phyloP scores from a whole-genome alignment of 2,888 invertebrate genomes.

The Hirtodrosophila confusa region DNA sequence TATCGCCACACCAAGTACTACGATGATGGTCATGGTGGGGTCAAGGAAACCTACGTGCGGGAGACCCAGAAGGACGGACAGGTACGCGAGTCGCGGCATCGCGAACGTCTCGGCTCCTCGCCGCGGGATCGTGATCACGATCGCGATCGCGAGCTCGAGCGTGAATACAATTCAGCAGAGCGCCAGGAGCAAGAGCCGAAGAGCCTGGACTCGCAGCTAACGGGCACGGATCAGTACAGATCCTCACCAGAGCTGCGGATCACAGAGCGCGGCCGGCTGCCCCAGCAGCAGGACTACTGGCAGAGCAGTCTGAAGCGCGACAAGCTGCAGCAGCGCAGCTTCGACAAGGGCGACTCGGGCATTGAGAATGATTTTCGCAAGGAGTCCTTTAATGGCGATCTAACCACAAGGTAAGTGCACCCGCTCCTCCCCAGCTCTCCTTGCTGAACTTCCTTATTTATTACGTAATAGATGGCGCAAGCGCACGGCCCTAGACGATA shows the following conservation, averaged over 20 bases:
- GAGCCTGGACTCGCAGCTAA: slow-evolving; percentile 87
- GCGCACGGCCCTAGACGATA: slow-evolving; percentile 87
- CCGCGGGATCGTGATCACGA: slow-evolving; percentile 27
- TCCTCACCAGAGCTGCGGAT: slow-evolving; percentile 87
- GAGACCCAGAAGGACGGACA: slow-evolving; percentile 84
- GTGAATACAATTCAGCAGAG: slow-evolving; percentile 54
- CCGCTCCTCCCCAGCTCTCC: neutral
- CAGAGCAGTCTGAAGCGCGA: slow-evolving; percentile 86
- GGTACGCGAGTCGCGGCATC: slow-evolving; percentile 83
- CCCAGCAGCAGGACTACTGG: slow-evolving; percentile 85
- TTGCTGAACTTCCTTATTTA: neutral
- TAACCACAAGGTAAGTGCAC: slow-evolving; percentile 81
- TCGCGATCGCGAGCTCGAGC: slow-evolving; percentile 26
- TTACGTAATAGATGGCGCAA: slow-evolving; percentile 82
- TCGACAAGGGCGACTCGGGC: slow-evolving; percentile 89
- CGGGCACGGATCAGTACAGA: slow-evolving; percentile 85
- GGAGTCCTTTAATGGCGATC: slow-evolving; percentile 87
- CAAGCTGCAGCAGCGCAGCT: slow-evolving; percentile 83
- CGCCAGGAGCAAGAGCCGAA: slow-evolving; percentile 86
- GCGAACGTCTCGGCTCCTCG: slow-evolving; percentile 82
- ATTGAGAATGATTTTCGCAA: slow-evolving; percentile 92
- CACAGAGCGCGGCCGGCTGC: slow-evolving; percentile 61
- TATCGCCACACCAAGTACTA: slow-evolving; percentile 83
- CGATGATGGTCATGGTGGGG: slow-evolving; percentile 85
- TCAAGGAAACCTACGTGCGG: slow-evolving; percentile 84